Conservation (phyloP, 2,113 vertebrate species). For the Corythoichthys intestinalis region DNA sequence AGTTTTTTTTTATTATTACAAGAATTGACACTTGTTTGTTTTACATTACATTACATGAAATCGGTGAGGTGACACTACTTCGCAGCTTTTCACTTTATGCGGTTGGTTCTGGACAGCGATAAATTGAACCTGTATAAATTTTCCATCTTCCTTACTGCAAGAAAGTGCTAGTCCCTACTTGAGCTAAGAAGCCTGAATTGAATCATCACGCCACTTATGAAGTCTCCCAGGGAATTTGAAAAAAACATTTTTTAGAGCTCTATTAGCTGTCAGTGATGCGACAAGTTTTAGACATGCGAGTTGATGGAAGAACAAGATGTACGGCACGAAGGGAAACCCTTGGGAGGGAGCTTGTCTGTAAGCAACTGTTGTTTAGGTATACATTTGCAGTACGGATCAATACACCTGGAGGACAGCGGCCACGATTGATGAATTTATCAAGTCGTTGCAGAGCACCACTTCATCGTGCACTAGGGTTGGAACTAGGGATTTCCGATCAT, state of each 20-base stretch:
- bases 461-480: too few relatives aligned
- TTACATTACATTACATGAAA: too few relatives aligned
- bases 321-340: neutral
- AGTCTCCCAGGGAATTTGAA: neutral
- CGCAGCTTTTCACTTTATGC: too few relatives aligned
- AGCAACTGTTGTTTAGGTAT: neutral
- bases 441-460: neutral
- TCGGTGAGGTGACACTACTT: too few relatives aligned
- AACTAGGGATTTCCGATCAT: too few relatives aligned
- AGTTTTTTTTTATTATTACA: too few relatives aligned
- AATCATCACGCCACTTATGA: neutral
- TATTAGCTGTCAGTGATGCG: neutral
- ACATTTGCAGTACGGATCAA: neutral
- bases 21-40: too few relatives aligned
- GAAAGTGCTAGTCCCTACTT: neutral
- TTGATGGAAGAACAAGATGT: neutral
- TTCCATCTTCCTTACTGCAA: neutral
- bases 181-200: neutral
- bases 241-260: neutral
- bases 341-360: neutral
- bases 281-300: neutral
- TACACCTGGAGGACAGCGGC: neutral
- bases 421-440: neutral
- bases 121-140: too few relatives aligned
- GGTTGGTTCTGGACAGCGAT: too few relatives aligned